A percentile compares a stretch with the other conserved stretches of the same genome.
These are phyloP conservation scores for Montipora efflorescens DNA, from an alignment of 64 coral and sea anemone species.

Conservation along the genomic window DNA sequence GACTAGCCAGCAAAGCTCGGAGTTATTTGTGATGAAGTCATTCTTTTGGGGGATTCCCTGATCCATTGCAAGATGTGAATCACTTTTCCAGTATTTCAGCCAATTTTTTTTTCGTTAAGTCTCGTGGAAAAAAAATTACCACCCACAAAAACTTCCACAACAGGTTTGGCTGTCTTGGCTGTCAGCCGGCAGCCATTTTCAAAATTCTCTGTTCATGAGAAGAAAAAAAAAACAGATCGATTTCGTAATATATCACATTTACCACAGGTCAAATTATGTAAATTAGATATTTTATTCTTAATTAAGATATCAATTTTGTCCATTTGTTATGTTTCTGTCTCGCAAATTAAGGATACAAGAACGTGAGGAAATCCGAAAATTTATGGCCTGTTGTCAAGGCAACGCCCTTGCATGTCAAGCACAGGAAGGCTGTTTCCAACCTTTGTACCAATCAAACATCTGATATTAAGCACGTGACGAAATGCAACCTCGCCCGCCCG, in stretches of 20 bases:
- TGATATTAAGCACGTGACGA: conserved; percentile 24
- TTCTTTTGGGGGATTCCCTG: conserved; percentile 24
- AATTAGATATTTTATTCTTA: neutral
- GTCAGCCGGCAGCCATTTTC: neutral
- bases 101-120: too few species aligned
- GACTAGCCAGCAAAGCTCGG: neutral
- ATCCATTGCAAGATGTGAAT: neutral
- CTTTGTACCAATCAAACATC: conserved; percentile 62
- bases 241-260: neutral
- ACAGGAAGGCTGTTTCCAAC: conserved; percentile 13
- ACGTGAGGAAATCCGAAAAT: conserved; percentile 26
- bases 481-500: conserved; percentile 46
- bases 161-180: too few species aligned
- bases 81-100: neutral
- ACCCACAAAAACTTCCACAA: neutral
- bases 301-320: neutral
- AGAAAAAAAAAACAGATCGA: too few species aligned
- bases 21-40: conserved; percentile 8
- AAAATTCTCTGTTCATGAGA: neutral
- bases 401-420: conserved; percentile 12
- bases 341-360: neutral
- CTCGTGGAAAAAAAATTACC: neutral
- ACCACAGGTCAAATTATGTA: neutral
- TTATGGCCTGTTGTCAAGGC: conserved; percentile 21
- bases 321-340: neutral